phyloP scores from a whole-genome alignment of 2,888 invertebrate genomes.

The Antitype chi region DNA sequence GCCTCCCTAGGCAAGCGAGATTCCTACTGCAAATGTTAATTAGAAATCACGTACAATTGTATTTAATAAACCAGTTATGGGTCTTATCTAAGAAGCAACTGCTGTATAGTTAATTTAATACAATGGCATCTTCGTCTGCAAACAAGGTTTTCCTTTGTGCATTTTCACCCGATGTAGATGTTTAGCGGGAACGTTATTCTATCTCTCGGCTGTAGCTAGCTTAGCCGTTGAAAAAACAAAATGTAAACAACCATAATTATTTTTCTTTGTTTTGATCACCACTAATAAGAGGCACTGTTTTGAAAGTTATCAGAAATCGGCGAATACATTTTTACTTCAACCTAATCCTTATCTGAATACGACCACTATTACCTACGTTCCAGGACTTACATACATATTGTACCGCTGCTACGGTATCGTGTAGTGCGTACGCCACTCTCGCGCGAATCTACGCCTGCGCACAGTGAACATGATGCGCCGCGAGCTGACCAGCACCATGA shows the following conservation, averaged over 20 bases:
- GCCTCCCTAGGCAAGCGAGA: conserved; percentile 25
- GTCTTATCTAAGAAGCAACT: background rate
- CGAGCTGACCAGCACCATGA: conserved; percentile 10
- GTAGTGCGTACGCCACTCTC: conserved; percentile 8
- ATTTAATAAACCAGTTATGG: conserved; percentile 49
- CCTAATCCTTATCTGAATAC: background rate
- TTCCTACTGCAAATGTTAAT: conserved; percentile 42
- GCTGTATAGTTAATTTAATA: background rate
- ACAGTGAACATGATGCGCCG: conserved; percentile 16
- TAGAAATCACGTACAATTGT: conserved; percentile 45
- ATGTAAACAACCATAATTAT: background rate
- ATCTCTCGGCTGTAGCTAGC: background rate
- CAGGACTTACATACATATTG: background rate
- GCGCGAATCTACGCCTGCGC: conserved; percentile 4
- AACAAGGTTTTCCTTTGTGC: background rate
- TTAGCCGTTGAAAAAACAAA: background rate
- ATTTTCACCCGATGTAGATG: too few species aligned
- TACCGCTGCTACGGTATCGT: background rate
- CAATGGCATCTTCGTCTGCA: background rate
- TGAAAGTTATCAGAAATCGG: background rate
- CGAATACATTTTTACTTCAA: background rate
- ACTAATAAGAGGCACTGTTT: background rate
- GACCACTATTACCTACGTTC: background rate
- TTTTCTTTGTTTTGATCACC: background rate
- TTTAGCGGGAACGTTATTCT: background rate